phyloP scores from a whole-genome alignment of 2,888 invertebrate genomes.

The Hanleya hanleyi region DNA sequence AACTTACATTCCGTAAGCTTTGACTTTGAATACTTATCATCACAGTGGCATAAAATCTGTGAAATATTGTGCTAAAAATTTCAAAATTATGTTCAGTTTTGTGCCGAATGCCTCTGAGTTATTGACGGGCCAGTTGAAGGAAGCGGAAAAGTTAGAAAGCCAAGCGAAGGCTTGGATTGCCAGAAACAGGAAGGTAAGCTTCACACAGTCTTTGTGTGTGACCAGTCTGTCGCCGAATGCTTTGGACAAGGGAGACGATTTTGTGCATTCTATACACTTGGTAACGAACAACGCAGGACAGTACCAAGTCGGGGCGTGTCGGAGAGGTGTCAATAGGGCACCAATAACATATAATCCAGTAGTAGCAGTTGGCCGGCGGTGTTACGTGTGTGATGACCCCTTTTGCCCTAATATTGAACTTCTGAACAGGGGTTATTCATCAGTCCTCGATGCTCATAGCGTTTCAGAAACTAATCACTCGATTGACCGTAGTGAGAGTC shows the following conservation, averaged over 20 bases:
- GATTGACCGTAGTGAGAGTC: no score
- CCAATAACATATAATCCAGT: background rate
- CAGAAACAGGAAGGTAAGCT: background rate
- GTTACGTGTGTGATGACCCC: conserved; percentile 7
- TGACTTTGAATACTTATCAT: no score
- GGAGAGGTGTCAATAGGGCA: background rate
- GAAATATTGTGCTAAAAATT: no score
- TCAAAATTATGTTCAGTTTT: conserved; percentile 8
- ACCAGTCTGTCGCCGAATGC: background rate
- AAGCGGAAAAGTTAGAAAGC: background rate
- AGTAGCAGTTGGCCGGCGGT: background rate
- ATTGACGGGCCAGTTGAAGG: background rate
- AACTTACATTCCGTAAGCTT: no score
- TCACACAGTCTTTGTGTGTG: background rate
- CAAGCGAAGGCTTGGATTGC: background rate
- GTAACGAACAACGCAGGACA: background rate
- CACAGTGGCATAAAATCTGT: no score
- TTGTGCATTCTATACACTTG: background rate
- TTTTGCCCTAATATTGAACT: background rate
- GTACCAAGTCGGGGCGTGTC: background rate
- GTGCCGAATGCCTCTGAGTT: background rate
- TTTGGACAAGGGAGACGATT: background rate
- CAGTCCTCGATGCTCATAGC: no score
- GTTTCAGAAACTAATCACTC: no score
- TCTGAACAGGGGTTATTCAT: no score